These are phyloP conservation scores for Perithous albicinctus DNA, from an alignment of 2,888 invertebrate genomes.

Conservation along the genomic window DNA sequence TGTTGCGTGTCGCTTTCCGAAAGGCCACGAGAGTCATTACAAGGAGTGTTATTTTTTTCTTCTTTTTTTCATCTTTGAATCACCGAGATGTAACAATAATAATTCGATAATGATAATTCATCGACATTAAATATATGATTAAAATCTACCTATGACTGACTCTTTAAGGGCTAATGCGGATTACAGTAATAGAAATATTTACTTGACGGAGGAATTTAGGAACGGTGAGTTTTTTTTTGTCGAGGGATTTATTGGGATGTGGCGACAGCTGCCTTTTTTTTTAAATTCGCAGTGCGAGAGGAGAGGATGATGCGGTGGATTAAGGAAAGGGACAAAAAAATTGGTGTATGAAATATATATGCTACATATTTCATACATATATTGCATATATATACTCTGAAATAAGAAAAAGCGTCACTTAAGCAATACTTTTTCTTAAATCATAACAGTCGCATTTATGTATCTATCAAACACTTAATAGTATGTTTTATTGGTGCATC, in stretches of 20 bases:
- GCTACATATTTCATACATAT: too few species aligned
- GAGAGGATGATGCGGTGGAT: slow-evolving; percentile 27
- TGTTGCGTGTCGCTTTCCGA: slow-evolving; percentile 73
- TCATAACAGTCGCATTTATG: too few species aligned
- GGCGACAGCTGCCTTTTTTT: neutral
- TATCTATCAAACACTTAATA: too few species aligned
- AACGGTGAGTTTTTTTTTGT: slow-evolving; percentile 11
- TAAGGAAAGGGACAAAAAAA: too few species aligned
- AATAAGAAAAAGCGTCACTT: too few species aligned
- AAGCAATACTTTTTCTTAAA: too few species aligned
- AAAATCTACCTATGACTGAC: slow-evolving; percentile 74
- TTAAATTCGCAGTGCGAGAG: slow-evolving; percentile 32
- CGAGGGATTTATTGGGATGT: slow-evolving; percentile 3
- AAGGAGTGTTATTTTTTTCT: slow-evolving; percentile 66
- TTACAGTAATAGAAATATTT: slow-evolving; percentile 81
- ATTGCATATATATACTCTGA: too few species aligned
- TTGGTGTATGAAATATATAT: too few species aligned
- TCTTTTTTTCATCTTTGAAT: slow-evolving; percentile 67
- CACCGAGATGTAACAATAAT: slow-evolving; percentile 80
- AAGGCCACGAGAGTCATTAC: slow-evolving; percentile 78
- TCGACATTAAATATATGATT: slow-evolving; percentile 81
- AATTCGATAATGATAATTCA: slow-evolving; percentile 77
- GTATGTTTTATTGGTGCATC: too few species aligned
- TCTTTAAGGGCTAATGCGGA: slow-evolving; percentile 79
- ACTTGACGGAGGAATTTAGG: slow-evolving; percentile 49